Conservation (phyloP, 2,888 invertebrate species). For the Melanchra persicariae region DNA sequence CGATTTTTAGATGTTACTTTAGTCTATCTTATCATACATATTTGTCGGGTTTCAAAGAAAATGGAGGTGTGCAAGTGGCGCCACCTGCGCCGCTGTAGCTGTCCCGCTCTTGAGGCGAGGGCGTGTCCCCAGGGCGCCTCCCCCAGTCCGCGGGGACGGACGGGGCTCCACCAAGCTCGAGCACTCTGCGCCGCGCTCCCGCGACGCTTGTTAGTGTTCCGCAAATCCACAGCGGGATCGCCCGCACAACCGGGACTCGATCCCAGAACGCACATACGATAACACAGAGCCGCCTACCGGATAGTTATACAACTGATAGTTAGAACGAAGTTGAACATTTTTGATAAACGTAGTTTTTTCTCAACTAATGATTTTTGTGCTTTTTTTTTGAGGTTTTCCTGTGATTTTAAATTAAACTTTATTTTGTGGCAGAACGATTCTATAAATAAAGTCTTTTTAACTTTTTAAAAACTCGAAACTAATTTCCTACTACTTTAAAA, state of each 20-base stretch:
- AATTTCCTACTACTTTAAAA: constrained; percentile 3
- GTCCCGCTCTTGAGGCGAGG: constrained; percentile 90
- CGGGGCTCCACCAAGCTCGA: constrained; percentile 90
- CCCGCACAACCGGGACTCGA: constrained; percentile 89
- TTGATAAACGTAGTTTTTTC: constrained; percentile 39
- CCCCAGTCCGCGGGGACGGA: constrained; percentile 90
- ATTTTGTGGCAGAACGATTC: constrained; percentile 41
- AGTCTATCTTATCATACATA: constrained; percentile 17
- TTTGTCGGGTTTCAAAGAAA: constrained; percentile 59
- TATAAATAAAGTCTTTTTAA: constrained; percentile 19
- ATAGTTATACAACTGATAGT: constrained; percentile 70
- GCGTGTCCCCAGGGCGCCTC: constrained; percentile 90
- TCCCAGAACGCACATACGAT: constrained; percentile 89
- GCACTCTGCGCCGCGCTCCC: constrained; percentile 89
- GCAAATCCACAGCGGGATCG: constrained; percentile 91
- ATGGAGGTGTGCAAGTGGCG: constrained; percentile 79
- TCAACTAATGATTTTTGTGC: constrained; percentile 58
- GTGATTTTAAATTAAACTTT: constrained; percentile 46
- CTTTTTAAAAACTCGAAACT: background rate
- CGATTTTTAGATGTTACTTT: constrained; percentile 44
- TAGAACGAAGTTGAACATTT: constrained; percentile 52
- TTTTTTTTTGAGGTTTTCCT: constrained; percentile 44
- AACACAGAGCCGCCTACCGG: constrained; percentile 87
- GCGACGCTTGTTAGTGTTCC: constrained; percentile 91
- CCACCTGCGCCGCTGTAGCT: constrained; percentile 82